A percentile compares a stretch with the other conserved stretches of the same genome.
phyloP scores from a whole-genome alignment of 37 sponge, comb jelly and placozoan species.

The Oopsacas minuta region DNA sequence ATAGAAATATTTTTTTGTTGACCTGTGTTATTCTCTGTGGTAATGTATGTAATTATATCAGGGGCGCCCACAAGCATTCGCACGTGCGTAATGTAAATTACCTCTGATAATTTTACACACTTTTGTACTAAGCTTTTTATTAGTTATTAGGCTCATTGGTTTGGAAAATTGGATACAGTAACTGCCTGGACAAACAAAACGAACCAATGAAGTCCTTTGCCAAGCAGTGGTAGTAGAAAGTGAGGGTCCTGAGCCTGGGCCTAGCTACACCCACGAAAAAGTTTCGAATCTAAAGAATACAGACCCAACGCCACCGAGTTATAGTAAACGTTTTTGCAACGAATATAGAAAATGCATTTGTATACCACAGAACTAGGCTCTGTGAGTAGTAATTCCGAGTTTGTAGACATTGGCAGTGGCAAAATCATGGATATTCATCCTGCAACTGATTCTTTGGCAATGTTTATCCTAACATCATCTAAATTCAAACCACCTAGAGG shows the following conservation, averaged over 20 bases:
- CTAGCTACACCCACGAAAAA: neutral
- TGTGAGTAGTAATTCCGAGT: neutral
- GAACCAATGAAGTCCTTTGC: neutral
- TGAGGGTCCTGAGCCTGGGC: neutral
- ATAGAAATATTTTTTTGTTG: no score
- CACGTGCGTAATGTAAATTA: constrained; percentile 4
- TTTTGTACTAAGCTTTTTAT: neutral
- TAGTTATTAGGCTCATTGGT: neutral
- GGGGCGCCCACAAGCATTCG: neutral
- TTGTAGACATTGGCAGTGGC: neutral
- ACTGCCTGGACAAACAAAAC: neutral
- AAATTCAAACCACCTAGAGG: constrained; percentile 17
- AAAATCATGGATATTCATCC: neutral
- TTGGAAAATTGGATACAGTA: neutral
- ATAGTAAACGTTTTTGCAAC: neutral
- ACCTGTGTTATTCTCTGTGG: no score
- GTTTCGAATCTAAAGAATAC: neutral
- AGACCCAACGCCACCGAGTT: neutral
- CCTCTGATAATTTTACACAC: neutral
- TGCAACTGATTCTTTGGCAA: neutral
- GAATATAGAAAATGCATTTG: neutral
- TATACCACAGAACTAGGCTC: neutral
- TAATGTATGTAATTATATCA: no score
- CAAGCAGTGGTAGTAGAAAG: neutral
- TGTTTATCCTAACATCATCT: neutral